phyloP scores from a whole-genome alignment of 2,797 vertebrate species.

The Atherinosoma microstoma region DNA sequence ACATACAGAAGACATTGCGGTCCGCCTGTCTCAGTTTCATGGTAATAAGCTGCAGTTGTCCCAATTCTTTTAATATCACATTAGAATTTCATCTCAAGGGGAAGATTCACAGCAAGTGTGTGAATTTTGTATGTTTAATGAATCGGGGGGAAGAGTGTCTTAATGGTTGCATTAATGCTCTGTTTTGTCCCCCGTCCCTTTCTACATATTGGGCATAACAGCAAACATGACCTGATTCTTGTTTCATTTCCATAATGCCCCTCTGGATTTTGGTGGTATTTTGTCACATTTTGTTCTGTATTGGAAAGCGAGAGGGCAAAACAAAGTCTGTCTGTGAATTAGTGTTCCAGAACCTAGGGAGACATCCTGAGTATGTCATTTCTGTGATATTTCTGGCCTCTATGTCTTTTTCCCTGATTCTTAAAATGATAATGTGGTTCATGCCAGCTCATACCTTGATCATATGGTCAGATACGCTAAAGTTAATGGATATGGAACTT shows the following conservation, averaged over 20 bases:
- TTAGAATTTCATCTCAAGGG: conserved; percentile 80
- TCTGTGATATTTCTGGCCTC: neutral
- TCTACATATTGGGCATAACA: conserved; percentile 71
- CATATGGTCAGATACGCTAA: neutral
- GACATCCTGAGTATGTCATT: neutral
- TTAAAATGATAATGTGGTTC: neutral
- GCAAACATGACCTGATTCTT: conserved; percentile 78
- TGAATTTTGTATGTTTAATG: conserved; percentile 75
- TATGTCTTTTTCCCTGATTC: neutral
- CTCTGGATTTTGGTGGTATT: conserved; percentile 76
- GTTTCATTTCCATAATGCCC: conserved; percentile 66
- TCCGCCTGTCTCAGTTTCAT: conserved; percentile 47
- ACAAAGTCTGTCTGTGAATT: conserved; percentile 38
- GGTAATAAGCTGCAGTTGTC: conserved; percentile 67
- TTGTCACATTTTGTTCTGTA: conserved; percentile 69
- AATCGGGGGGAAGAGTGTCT: conserved; percentile 51
- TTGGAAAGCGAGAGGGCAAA: conserved; percentile 56
- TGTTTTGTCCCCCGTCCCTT: conserved; percentile 43
- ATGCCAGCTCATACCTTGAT: neutral
- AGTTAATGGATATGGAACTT: neutral
- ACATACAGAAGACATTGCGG: conserved; percentile 44
- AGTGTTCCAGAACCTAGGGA: neutral
- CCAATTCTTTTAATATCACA: conserved; percentile 80
- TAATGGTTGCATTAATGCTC: conserved; percentile 63
- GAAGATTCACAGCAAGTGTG: conserved; percentile 58